These are phyloP conservation scores for Hippocampus comes DNA, from an alignment of 2,113 vertebrate species.

Conservation along the genomic window DNA sequence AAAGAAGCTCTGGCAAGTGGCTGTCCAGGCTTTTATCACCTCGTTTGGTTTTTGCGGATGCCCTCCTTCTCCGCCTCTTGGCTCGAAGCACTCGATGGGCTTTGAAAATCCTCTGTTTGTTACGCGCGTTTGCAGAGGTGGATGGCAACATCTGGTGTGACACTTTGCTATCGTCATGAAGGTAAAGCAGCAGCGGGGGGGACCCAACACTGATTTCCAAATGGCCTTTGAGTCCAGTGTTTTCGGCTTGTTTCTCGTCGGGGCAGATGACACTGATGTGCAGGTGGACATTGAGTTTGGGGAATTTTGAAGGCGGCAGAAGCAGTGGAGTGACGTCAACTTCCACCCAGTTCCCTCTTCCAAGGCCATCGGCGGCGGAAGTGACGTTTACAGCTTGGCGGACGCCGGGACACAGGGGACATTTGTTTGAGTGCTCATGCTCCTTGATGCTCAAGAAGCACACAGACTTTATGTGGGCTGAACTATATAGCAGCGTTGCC, in stretches of 20 bases:
- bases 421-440: slow-evolving; percentile 40
- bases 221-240: background rate
- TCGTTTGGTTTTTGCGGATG: slow-evolving; percentile 31
- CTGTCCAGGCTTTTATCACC: slow-evolving; percentile 44
- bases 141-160: slow-evolving; percentile 65
- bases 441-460: slow-evolving; percentile 75
- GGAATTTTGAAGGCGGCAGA: slow-evolving; percentile 73
- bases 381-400: slow-evolving; percentile 68
- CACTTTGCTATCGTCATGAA: slow-evolving; percentile 82
- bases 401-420: slow-evolving; percentile 58
- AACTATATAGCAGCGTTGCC: slow-evolving; percentile 84
- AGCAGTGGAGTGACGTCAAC: slow-evolving; percentile 84
- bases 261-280: slow-evolving; percentile 80
- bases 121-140: slow-evolving; percentile 10
- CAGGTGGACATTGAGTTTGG: slow-evolving; percentile 75
- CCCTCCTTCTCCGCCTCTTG: slow-evolving; percentile 68
- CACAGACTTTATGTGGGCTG: slow-evolving; percentile 67
- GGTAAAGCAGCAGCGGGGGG: slow-evolving; percentile 85
- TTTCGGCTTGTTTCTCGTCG: slow-evolving; percentile 33
- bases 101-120: slow-evolving; percentile 27
- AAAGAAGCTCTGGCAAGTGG: slow-evolving; percentile 72
- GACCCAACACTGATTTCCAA: slow-evolving; percentile 60
- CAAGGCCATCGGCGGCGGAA: slow-evolving; percentile 56
- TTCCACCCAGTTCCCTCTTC: slow-evolving; percentile 77
- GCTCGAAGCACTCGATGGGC: slow-evolving; percentile 31